Percentiles rank a stretch among this genome's conserved stretches.
Evolutionary conservation across 2,888 invertebrate genomes (phyloP).

Genomic region (Hypsopygia costalis): DNA sequence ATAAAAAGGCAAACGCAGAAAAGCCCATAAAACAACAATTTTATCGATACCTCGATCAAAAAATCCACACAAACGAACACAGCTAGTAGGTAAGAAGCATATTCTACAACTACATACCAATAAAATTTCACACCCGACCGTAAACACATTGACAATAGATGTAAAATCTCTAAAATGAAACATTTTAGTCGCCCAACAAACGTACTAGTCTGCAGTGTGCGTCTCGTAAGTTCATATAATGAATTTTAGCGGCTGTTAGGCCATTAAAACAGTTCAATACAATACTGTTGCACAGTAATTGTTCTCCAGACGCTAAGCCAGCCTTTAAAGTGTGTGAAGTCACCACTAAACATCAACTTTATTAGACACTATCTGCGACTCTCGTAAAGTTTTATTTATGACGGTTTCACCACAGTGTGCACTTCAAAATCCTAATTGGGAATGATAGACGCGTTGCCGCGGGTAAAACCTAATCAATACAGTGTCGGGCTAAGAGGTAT

Average conservation of each 20-base stretch:
- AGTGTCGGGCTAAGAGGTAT: neutral
- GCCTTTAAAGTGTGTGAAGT: conserved; percentile 38
- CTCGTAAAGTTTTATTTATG: conserved; percentile 40
- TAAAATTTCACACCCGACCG: neutral
- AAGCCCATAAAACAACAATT: too few relatives aligned
- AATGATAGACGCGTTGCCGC: conserved; percentile 24
- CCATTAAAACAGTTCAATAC: conserved; percentile 18
- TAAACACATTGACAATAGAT: neutral
- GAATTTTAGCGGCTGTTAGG: conserved; percentile 13
- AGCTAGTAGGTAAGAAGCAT: too few relatives aligned
- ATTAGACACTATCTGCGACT: conserved; percentile 34
- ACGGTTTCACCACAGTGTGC: conserved; percentile 22
- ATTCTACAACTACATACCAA: neutral
- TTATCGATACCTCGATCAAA: too few relatives aligned
- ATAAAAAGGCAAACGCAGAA: too few relatives aligned
- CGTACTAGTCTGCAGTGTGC: neutral
- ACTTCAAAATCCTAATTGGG: conserved; percentile 35
- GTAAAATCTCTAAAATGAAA: neutral
- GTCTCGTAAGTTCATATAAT: conserved; percentile 11
- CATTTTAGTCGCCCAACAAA: neutral
- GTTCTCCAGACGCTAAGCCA: conserved; percentile 26
- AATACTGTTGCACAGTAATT: conserved; percentile 23
- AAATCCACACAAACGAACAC: too few relatives aligned
- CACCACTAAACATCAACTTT: conserved; percentile 37
- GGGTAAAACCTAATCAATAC: neutral